Conservation (phyloP, 2,888 invertebrate species). For the Pheosia gnoma region DNA sequence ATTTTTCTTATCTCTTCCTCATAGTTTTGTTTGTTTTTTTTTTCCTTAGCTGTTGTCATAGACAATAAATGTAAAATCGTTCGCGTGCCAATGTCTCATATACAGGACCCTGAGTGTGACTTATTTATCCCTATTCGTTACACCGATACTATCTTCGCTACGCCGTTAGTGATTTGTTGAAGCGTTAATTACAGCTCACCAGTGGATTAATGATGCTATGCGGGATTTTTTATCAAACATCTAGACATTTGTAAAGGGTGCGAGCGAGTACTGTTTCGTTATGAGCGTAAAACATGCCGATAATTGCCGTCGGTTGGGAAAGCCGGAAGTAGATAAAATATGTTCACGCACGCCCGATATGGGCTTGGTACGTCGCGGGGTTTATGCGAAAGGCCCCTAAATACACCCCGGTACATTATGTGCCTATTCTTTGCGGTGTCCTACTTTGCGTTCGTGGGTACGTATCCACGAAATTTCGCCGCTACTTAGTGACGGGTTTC, state of each 20-base stretch:
- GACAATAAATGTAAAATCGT: slow-evolving; percentile 28
- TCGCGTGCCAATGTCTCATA: slow-evolving; percentile 56
- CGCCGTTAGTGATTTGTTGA: slow-evolving; percentile 72
- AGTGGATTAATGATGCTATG: slow-evolving; percentile 69
- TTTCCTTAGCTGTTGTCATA: background rate
- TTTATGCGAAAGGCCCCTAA: slow-evolving; percentile 47
- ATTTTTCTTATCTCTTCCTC: too few relatives aligned
- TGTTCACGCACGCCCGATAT: slow-evolving; percentile 79
- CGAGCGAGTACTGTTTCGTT: slow-evolving; percentile 41
- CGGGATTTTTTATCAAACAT: slow-evolving; percentile 57
- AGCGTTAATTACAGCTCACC: slow-evolving; percentile 71
- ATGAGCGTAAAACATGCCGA: slow-evolving; percentile 74
- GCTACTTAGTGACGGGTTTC: slow-evolving; percentile 9
- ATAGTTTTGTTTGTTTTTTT: too few relatives aligned
- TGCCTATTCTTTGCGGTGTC: slow-evolving; percentile 28
- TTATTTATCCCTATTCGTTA: slow-evolving; percentile 48
- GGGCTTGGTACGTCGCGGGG: slow-evolving; percentile 53
- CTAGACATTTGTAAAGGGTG: slow-evolving; percentile 42
- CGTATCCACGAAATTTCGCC: slow-evolving; percentile 6
- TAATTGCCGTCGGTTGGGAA: slow-evolving; percentile 68
- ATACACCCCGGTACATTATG: slow-evolving; percentile 33
- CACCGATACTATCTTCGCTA: slow-evolving; percentile 54
- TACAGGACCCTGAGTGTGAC: slow-evolving; percentile 53
- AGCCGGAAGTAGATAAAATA: slow-evolving; percentile 77
- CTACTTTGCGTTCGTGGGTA: slow-evolving; percentile 23